Percentiles rank a stretch among this genome's conserved stretches.
These are phyloP conservation scores for Sebastes elongatus DNA, from an alignment of 2,797 vertebrate species.

Conservation along the genomic window DNA sequence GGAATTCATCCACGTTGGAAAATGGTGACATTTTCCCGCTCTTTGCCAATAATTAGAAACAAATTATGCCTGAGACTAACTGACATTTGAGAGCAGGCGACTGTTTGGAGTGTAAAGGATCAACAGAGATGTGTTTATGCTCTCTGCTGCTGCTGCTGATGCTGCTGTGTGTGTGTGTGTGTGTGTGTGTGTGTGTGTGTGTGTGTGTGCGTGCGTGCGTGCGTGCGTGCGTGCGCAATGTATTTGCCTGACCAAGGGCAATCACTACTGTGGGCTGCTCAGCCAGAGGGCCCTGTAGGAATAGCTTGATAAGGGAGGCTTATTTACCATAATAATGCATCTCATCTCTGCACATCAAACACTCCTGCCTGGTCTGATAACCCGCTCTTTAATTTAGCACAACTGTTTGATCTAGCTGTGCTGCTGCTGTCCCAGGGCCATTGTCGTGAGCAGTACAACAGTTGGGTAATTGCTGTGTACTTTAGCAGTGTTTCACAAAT, in stretches of 20 bases:
- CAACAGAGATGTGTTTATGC: conserved; percentile 59
- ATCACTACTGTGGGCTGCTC: conserved; percentile 48
- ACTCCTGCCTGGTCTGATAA: conserved; percentile 74
- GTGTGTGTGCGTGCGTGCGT: background rate
- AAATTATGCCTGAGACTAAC: conserved; percentile 69
- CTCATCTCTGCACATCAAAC: conserved; percentile 77
- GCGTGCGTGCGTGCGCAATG: background rate
- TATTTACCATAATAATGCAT: conserved; percentile 78
- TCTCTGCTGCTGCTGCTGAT: conserved; percentile 11
- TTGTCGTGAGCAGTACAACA: conserved; percentile 64
- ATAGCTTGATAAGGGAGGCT: conserved; percentile 66
- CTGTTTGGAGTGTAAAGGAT: conserved; percentile 61
- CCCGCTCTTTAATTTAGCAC: conserved; percentile 70
- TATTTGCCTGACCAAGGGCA: conserved; percentile 64
- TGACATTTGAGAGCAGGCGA: conserved; percentile 67
- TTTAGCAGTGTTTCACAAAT: conserved; percentile 64
- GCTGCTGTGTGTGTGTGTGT: background rate
- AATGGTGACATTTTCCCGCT: conserved; percentile 66
- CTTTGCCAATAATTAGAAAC: conserved; percentile 69
- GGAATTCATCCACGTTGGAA: conserved; percentile 58
- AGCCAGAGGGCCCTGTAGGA: conserved; percentile 63
- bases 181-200: background rate
- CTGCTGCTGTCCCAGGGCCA: conserved; percentile 59
- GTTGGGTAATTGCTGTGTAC: conserved; percentile 74
- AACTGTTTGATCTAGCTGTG: conserved; percentile 74